Conservation (phyloP, 1,140 invertebrate species). For the Hypsibius dujardini region DNA sequence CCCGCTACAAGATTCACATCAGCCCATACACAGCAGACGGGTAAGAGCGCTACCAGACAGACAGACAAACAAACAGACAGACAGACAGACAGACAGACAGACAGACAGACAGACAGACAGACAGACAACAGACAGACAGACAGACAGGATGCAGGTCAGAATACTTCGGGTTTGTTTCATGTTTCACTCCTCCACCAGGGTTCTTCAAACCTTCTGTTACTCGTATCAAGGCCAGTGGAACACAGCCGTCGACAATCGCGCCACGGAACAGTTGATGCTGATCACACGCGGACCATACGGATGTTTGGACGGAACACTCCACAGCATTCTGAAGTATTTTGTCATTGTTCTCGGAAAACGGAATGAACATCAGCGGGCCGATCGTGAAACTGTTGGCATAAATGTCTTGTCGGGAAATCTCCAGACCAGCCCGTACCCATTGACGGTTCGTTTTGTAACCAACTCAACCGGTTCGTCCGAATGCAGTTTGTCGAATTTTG, state of each 20-base stretch:
- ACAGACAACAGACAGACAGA: too few relatives aligned
- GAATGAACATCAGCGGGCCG: background rate
- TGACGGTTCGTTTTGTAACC: background rate
- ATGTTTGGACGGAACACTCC: background rate
- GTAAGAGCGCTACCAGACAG: background rate
- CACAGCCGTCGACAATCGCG: background rate
- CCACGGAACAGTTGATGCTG: background rate
- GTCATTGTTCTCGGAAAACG: constrained; percentile 10
- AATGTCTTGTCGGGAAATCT: background rate
- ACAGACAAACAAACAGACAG: too few relatives aligned
- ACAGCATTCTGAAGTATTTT: background rate
- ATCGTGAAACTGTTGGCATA: background rate
- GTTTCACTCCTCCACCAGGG: background rate
- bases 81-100: too few relatives aligned
- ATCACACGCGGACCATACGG: constrained; percentile 3
- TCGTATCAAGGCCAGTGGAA: constrained; percentile 6
- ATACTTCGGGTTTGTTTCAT: too few relatives aligned
- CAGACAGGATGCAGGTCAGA: too few relatives aligned
- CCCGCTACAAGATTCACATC: background rate
- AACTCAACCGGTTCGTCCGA: background rate
- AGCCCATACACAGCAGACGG: background rate
- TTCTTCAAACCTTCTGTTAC: constrained; percentile 13
- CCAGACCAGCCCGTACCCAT: background rate
- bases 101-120: too few relatives aligned
- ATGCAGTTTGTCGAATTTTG: background rate